Evolutionary conservation across 2,888 invertebrate genomes (phyloP).

Genomic region (Stenurella melanura): DNA sequence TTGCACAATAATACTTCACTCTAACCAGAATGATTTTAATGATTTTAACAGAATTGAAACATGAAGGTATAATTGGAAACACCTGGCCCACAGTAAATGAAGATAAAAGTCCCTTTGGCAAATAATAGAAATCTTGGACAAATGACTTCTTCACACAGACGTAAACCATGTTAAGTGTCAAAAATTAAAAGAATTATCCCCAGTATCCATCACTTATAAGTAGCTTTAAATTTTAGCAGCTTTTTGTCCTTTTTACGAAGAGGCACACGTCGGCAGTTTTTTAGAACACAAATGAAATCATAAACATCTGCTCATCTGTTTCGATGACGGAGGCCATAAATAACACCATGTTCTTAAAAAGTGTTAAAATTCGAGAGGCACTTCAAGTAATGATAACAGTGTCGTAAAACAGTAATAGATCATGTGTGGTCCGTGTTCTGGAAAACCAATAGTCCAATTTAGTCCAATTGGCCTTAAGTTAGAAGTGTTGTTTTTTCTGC

Average conservation of each 20-base stretch:
- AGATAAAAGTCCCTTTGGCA: not conserved
- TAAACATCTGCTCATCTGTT: conserved; percentile 41
- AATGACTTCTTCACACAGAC: not conserved
- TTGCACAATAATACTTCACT: not conserved
- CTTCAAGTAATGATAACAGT: conserved; percentile 38
- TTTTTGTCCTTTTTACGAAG: conserved; percentile 23
- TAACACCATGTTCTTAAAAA: conserved; percentile 34
- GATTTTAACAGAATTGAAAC: not conserved
- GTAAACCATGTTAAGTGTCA: conserved; percentile 26
- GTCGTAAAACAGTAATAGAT: conserved; percentile 38
- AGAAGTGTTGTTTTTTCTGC: conserved; percentile 24
- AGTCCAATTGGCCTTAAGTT: not conserved
- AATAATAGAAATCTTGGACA: conserved; percentile 27
- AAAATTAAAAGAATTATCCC: conserved; percentile 37
- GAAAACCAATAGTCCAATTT: conserved; percentile 14
- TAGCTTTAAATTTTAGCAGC: conserved; percentile 35
- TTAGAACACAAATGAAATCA: conserved; percentile 17
- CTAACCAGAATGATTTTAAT: not conserved
- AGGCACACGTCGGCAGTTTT: conserved; percentile 37
- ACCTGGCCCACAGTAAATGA: not conserved
- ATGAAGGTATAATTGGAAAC: not conserved
- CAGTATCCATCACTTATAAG: conserved; percentile 32
- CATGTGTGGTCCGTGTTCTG: conserved; percentile 39
- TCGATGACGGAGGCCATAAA: conserved; percentile 31
- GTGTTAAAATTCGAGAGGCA: conserved; percentile 40